Evolutionary conservation across 2,797 vertebrate species (phyloP).

Genomic region (Oreortyx pictus): DNA sequence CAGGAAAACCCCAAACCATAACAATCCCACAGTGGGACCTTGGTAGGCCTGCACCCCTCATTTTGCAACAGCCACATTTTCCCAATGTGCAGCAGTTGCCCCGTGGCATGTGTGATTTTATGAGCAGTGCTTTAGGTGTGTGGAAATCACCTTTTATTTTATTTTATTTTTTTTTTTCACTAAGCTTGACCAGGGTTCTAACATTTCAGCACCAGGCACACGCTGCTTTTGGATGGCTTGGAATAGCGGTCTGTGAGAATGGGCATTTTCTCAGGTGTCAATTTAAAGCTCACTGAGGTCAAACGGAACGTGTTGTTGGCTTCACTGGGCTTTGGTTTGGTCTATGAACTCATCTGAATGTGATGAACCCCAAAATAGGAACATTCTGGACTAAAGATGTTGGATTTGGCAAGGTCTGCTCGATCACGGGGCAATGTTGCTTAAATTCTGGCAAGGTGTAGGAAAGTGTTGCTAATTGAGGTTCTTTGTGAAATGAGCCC

Average conservation of each 20-base stretch:
- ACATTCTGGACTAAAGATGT: background rate
- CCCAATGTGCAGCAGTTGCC: rapidly evolving
- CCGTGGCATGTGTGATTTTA: background rate
- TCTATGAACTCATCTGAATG: background rate
- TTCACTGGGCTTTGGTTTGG: background rate
- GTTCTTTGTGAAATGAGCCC: background rate
- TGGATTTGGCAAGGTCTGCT: constrained; percentile 22
- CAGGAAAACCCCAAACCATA: no score
- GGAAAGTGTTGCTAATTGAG: constrained; percentile 2
- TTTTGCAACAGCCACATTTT: background rate
- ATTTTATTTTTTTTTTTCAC: background rate
- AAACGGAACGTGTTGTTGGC: background rate
- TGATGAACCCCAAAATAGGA: constrained; percentile 8
- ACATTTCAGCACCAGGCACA: background rate
- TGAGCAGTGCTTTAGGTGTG: background rate
- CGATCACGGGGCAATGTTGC: background rate
- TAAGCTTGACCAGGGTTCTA: background rate
- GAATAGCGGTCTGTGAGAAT: constrained; percentile 13
- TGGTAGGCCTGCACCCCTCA: rapidly evolving
- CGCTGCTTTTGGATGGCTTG: background rate
- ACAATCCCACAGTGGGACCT: background rate
- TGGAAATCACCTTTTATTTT: background rate
- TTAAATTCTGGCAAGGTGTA: background rate
- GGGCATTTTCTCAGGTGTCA: background rate
- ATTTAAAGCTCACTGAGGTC: background rate